phyloP scores from a whole-genome alignment of 1,140 invertebrate species.

The Panagrolaimus sp. region DNA sequence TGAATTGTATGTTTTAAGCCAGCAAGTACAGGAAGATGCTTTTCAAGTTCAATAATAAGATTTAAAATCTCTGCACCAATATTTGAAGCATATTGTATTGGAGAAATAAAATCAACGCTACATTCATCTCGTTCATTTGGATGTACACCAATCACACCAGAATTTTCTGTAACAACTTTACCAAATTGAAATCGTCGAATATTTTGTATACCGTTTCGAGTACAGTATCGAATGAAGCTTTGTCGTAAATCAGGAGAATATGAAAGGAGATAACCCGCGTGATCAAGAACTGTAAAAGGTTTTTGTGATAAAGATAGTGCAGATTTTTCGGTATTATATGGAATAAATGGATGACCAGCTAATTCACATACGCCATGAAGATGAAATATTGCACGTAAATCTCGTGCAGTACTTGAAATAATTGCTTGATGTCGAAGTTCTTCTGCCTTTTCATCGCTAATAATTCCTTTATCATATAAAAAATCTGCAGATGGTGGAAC shows the following conservation, averaged over 20 bases:
- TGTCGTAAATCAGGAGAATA: neutral
- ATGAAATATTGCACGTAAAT: conserved; percentile 3
- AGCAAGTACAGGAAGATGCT: conserved; percentile 7
- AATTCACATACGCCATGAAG: neutral
- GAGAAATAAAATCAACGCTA: neutral
- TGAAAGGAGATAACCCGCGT: neutral
- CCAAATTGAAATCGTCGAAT: conserved; percentile 1
- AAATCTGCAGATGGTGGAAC: neutral
- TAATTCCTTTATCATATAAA: neutral
- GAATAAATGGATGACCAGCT: neutral
- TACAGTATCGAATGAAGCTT: neutral
- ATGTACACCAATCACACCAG: neutral
- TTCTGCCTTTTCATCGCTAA: neutral
- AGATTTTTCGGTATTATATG: neutral
- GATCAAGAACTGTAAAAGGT: neutral
- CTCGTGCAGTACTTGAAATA: neutral
- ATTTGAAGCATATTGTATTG: neutral
- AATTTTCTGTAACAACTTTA: neutral
- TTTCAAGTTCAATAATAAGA: neutral
- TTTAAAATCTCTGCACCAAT: neutral
- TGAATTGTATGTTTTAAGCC: neutral
- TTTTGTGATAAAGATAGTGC: neutral
- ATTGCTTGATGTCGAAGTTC: neutral
- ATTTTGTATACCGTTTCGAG: neutral
- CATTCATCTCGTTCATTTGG: neutral